Conservation (phyloP, 1,140 invertebrate species). For the Centruroides vittatus region DNA sequence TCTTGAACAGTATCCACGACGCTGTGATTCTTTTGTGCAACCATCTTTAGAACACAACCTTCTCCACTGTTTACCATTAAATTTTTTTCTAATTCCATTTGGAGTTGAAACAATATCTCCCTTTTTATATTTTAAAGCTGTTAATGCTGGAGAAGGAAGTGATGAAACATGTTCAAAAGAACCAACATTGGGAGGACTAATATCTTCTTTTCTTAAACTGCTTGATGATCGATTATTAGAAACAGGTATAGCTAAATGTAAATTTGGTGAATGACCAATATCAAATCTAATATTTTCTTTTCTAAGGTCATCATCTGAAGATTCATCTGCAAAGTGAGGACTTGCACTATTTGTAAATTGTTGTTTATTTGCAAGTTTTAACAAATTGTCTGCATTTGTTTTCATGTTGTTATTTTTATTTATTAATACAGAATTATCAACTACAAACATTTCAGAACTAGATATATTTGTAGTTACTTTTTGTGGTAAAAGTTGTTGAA, state of each 20-base stretch:
- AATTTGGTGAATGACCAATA: constrained; percentile 13
- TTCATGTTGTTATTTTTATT: too few species aligned
- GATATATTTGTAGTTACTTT: background rate
- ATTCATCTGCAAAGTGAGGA: constrained; percentile 51
- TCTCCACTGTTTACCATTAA: constrained; percentile 98
- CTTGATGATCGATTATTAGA: background rate
- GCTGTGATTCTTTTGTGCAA: constrained; percentile 95
- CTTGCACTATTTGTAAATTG: background rate
- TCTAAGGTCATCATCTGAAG: constrained; percentile 70
- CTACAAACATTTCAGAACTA: too few species aligned
- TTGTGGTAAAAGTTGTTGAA: background rate
- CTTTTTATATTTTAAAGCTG: constrained; percentile 83
- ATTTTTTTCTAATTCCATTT: constrained; percentile 94
- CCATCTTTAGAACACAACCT: constrained; percentile 85
- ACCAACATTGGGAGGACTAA: constrained; percentile 1
- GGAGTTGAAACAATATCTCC: constrained; percentile 93
- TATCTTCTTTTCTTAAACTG: background rate
- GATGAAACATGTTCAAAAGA: background rate
- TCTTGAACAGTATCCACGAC: constrained; percentile 86
- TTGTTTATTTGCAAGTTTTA: too few species aligned
- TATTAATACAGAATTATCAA: too few species aligned
- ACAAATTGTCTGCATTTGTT: too few species aligned
- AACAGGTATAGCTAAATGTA: constrained; percentile 4
- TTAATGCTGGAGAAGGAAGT: constrained; percentile 64
- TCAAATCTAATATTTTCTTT: constrained; percentile 69